Conservation (phyloP, 2,888 invertebrate species). For the Drosophila pegasa region DNA sequence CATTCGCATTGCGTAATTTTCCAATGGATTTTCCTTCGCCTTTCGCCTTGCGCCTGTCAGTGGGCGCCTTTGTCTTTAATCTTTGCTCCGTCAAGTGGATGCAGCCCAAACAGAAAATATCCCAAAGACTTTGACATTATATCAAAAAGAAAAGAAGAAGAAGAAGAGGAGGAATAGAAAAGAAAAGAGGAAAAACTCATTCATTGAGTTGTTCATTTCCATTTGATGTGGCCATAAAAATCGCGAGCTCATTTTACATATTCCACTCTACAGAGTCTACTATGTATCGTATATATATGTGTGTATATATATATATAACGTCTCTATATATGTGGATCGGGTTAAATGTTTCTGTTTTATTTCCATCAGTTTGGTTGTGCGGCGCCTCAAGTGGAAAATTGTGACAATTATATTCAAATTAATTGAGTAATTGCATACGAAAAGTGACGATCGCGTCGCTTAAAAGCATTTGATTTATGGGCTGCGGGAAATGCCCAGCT, state of each 20-base stretch:
- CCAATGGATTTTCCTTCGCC: slow-evolving; percentile 39
- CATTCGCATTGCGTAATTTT: slow-evolving; percentile 50
- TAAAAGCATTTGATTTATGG: slow-evolving; percentile 71
- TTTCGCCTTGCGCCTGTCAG: slow-evolving; percentile 57
- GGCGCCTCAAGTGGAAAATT: slow-evolving; percentile 80
- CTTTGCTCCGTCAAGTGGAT: slow-evolving; percentile 66
- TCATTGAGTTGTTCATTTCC: slow-evolving; percentile 63
- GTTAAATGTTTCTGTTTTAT: slow-evolving; percentile 57
- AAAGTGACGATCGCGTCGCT: slow-evolving; percentile 42
- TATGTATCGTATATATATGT: slow-evolving; percentile 16
- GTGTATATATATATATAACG: slow-evolving; percentile 1
- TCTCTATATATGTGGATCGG: slow-evolving; percentile 11
- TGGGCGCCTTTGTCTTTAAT: slow-evolving; percentile 55
- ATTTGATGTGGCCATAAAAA: slow-evolving; percentile 78
- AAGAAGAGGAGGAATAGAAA: not conserved
- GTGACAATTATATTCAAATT: slow-evolving; percentile 83
- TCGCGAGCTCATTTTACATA: slow-evolving; percentile 69
- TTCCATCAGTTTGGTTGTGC: slow-evolving; percentile 55
- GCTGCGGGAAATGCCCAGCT: slow-evolving; percentile 65
- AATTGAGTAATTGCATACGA: slow-evolving; percentile 77
- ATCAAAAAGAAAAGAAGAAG: slow-evolving; percentile 48
- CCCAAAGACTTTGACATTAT: slow-evolving; percentile 74
- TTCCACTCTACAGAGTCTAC: slow-evolving; percentile 9
- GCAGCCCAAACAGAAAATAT: not conserved
- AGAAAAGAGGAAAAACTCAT: slow-evolving; percentile 26